Base-by-base conservation (phyloP, 1,140 invertebrate genomes). In the Manduca sexta region DNA sequence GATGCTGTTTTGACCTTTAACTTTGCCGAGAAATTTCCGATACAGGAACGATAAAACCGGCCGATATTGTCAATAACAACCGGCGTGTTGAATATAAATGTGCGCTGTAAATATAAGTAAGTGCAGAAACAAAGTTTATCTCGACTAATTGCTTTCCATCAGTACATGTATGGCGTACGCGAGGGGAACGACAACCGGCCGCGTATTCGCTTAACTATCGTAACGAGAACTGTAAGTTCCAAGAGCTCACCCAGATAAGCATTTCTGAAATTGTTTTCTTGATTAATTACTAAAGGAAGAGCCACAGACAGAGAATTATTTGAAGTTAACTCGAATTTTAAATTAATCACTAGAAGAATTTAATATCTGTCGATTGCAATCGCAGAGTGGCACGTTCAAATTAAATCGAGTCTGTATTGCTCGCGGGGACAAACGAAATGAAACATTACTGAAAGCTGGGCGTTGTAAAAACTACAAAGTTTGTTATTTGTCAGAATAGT, bases 211-310 rank as follows among this genome's bases (percentile, higher is more conserved):
- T 35, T 7, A 56, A 53, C 49, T 56, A 52, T 49, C 48, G 50
- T 38, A 43, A 44, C 42, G 46, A 44, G 50, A 68, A 74, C 65
- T 70, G 64, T 60, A 51, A 72, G 61, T 69, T 71, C 62, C 59
- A 63, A 66, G 68, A 75, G 70, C 66, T 65, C 59, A 55, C 62
- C 49, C 51, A 64, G 56, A 77, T 66, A 64, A 60, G 53, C 54
- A 41, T 60, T 52, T 52, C 58, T 63, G 41, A 61, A 75, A 79
- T 66, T 60, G 73, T 66, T 71, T 53, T 37, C 42, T 63, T 61
- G 53, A 69, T 69, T 72, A 79, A 76, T 74, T 61, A 60, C 29
- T 14, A 18, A 16, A 40, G 14, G 15, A 5, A 40, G 15, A 18
- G 12, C 2, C 38, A 2, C 34, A 12, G 2, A 33, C 8, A 39